phyloP scores from a whole-genome alignment of 2,888 invertebrate species.

The Omphaloscelis lunosa region DNA sequence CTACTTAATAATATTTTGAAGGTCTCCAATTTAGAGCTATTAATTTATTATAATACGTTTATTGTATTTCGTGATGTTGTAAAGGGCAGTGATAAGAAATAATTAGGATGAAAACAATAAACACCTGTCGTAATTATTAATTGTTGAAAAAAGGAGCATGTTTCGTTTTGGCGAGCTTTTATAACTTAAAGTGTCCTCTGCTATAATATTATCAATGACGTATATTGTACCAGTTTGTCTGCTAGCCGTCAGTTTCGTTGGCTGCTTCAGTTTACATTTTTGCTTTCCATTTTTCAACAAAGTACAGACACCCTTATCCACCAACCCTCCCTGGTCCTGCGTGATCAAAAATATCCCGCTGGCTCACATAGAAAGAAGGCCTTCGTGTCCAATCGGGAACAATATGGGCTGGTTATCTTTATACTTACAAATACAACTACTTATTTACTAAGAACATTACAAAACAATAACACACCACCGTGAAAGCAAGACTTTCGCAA shows the following conservation, averaged over 20 bases:
- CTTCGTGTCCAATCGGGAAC: neutral
- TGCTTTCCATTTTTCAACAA: neutral
- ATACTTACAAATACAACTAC: neutral
- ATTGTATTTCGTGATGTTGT: slow-evolving; percentile 17
- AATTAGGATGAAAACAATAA: neutral
- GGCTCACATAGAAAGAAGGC: neutral
- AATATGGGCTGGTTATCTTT: neutral
- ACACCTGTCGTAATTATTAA: no score
- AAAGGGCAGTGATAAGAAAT: neutral
- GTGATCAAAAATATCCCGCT: neutral
- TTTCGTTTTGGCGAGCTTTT: neutral
- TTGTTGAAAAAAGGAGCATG: neutral
- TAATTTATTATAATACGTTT: slow-evolving; percentile 23
- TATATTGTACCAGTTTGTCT: neutral
- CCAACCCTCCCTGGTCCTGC: no score
- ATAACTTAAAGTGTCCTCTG: neutral
- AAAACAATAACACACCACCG: slow-evolving; percentile 15
- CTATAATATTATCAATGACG: no score
- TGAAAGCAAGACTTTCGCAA: slow-evolving; percentile 50
- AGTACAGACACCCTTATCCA: neutral
- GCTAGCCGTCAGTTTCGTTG: neutral
- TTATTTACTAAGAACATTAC: neutral
- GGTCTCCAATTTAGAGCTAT: slow-evolving; percentile 30
- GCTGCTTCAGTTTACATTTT: neutral
- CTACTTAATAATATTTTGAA: slow-evolving; percentile 38